Base-by-base conservation (phyloP, 2,113 vertebrate genomes). In the Tachysurus fulvidraco region DNA sequence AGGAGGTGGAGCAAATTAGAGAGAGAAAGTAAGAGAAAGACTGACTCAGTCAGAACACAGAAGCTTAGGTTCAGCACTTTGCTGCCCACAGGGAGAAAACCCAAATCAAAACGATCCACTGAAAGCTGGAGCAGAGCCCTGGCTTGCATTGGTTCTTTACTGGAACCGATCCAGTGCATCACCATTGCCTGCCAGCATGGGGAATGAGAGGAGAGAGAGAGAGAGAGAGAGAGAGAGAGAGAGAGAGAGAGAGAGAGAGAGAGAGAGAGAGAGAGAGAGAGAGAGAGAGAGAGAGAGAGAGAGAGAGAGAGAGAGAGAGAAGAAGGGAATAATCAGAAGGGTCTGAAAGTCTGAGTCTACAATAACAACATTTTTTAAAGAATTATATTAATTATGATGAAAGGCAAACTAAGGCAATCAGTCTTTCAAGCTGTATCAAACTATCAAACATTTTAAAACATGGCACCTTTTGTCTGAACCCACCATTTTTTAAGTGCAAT, bases 41-140 rank as follows among this genome's bases (percentile, higher is more conserved):
- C 50, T 28, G 76, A 80, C 19, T 80, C 76, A 86, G 11, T 67
- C 76, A 80, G 2, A 67, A n/a, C 50, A 80, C 46, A 85, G 55
- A 85, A 85, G 16, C 46, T 16, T n/a, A 57, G 74, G 62, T 86
- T 78, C 76, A 86, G 84, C 50, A 80, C 62, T 80, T 86, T 86
- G 46, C 50, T 44, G 50, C 62, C 50, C n/a, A 41, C 84, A 80
- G 23, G 30, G 50, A 55, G 25, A 44, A 65, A 80, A 12, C 30
- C 44, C 30, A 54, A 85, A 85, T 80, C 28, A 85, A 80, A 54
- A 79, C 54, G 13, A 67, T 55, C 76, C 60, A 67, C n/a, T 36
- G 76, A 44, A 85, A 85, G 60, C 74, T 44, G 14, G 62, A 78
- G 60, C 83, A 60, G 55, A 50, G 83, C 83, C 55, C 14, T 36